phyloP scores from a whole-genome alignment of 2,888 invertebrate genomes.

The Agrochola macilenta region DNA sequence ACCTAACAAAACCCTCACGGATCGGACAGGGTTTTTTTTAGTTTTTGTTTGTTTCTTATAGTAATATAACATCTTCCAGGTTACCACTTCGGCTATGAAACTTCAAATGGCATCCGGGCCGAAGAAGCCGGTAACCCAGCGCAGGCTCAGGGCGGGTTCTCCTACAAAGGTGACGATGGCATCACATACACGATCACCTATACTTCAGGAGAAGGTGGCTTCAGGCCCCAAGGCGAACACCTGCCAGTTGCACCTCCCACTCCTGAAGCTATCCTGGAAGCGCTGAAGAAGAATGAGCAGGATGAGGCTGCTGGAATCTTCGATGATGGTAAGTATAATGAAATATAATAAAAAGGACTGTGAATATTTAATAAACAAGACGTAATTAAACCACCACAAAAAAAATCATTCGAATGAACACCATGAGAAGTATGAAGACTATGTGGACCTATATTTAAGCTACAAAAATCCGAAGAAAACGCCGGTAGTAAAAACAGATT shows the following conservation, averaged over 20 bases:
- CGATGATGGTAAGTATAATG: constrained; percentile 84
- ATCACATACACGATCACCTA: constrained; percentile 88
- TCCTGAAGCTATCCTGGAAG: constrained; percentile 89
- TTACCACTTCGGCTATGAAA: constrained; percentile 84
- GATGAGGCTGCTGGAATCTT: constrained; percentile 90
- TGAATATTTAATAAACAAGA: background rate
- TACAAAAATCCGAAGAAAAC: background rate
- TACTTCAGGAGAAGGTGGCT: constrained; percentile 90
- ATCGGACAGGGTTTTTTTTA: no score
- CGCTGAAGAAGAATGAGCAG: constrained; percentile 86
- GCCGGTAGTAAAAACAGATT: no score
- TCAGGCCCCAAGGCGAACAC: constrained; percentile 89
- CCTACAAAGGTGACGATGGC: constrained; percentile 91
- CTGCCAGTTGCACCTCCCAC: constrained; percentile 91
- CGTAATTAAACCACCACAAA: background rate
- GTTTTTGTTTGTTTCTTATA: no score
- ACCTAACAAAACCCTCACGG: no score
- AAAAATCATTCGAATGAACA: background rate
- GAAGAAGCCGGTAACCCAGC: constrained; percentile 80
- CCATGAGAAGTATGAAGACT: background rate
- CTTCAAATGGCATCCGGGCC: constrained; percentile 84
- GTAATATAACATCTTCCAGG: constrained; percentile 66
- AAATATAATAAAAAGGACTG: background rate
- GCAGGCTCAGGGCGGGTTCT: constrained; percentile 87
- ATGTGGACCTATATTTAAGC: background rate